A percentile compares a stretch with the other conserved stretches of the same genome.
Evolutionary conservation across 2,113 vertebrate species (phyloP).

Genomic region (Pangasianodon hypophthalmus): DNA sequence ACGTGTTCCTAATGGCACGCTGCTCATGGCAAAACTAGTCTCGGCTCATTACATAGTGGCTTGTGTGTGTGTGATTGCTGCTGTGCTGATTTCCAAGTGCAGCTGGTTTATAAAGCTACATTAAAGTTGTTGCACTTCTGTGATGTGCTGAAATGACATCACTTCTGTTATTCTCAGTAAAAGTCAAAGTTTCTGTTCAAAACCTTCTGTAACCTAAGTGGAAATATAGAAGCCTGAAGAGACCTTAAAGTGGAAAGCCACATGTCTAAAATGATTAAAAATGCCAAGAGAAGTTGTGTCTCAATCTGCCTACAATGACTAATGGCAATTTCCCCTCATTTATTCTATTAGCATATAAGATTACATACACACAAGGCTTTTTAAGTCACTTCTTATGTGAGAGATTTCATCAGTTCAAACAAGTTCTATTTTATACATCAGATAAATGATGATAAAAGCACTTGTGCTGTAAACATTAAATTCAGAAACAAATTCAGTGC

Average conservation of each 20-base stretch:
- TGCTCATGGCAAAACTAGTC: slow-evolving; percentile 14
- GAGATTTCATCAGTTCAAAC: not conserved
- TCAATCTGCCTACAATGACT: not conserved
- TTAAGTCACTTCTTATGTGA: not conserved
- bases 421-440: not conserved
- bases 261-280: not conserved
- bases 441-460: not conserved
- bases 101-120: slow-evolving; percentile 8
- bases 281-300: not conserved
- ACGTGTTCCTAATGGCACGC: not conserved
- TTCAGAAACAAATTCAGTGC: not conserved
- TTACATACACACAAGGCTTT: not conserved
- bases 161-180: not conserved
- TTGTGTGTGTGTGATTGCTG: slow-evolving; percentile 9
- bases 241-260: not conserved
- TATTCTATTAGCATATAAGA: not conserved
- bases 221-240: not conserved
- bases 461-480: not conserved
- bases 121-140: not conserved
- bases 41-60: slow-evolving; percentile 3
- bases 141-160: not conserved
- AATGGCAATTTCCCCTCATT: not conserved
- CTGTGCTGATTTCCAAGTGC: slow-evolving; percentile 5
- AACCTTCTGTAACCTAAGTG: not conserved
- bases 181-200: not conserved